Percentiles rank a stretch among this genome's conserved stretches.
Conservation (phyloP, 2,797 vertebrate species). For the Peromyscus attwateri region DNA sequence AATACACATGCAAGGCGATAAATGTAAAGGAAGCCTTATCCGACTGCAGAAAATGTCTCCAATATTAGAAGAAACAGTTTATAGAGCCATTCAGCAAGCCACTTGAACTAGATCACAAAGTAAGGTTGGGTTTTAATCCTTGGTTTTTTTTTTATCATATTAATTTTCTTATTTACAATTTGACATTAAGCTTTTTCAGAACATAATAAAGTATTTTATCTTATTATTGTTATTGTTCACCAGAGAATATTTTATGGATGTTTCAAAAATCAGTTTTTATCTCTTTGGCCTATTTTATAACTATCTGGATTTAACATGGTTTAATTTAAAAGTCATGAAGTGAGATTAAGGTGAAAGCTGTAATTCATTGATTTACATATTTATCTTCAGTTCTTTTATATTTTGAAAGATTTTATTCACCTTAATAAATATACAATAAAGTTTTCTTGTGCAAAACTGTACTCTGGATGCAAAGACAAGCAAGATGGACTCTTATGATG, state of each 20-base stretch:
- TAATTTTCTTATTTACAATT: constrained; percentile 38
- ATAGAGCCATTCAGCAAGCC: not conserved
- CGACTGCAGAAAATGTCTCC: not conserved
- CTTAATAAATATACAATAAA: not conserved
- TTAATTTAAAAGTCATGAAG: constrained; percentile 27
- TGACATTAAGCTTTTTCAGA: constrained; percentile 24
- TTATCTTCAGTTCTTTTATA: not conserved
- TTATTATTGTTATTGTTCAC: constrained; percentile 19
- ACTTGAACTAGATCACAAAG: not conserved
- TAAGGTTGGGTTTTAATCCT: not conserved
- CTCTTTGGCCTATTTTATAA: constrained; percentile 44
- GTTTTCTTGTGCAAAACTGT: not conserved
- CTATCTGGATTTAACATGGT: constrained; percentile 1
- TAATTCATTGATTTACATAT: not conserved
- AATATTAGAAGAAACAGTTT: not conserved
- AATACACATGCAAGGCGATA: accelerated
- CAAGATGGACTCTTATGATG: not conserved
- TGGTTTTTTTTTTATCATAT: not conserved
- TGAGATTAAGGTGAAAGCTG: not conserved
- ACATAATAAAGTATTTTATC: constrained; percentile 46
- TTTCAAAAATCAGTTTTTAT: constrained; percentile 30
- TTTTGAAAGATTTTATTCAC: not conserved
- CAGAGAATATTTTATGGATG: constrained; percentile 43
- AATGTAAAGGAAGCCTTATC: not conserved
- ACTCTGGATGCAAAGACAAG: not conserved